phyloP scores from a whole-genome alignment of 2,888 invertebrate species.

The Trachelus iudaicus region DNA sequence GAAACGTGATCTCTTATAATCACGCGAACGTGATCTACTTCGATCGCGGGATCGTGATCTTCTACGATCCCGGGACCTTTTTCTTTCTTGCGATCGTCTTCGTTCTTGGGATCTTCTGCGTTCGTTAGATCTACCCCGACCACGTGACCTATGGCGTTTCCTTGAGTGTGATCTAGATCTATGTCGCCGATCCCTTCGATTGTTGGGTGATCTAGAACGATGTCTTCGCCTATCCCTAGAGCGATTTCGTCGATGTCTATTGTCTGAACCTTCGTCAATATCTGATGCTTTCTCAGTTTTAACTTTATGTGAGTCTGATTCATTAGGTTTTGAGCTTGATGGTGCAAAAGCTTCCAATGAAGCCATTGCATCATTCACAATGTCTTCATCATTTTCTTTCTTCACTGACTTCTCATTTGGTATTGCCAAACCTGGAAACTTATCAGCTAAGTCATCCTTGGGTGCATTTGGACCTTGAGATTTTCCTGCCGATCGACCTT shows the following conservation, averaged over 20 bases:
- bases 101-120: conserved; percentile 53
- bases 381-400: conserved; percentile 59
- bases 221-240: conserved; percentile 35
- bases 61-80: conserved; percentile 42
- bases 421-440: conserved; percentile 85
- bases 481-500: conserved; percentile 41
- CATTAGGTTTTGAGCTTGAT: conserved; percentile 63
- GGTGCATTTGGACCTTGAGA: conserved; percentile 43
- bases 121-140: conserved; percentile 56
- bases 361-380: conserved; percentile 86
- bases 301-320: conserved; percentile 25
- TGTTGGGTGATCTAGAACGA: conserved; percentile 28
- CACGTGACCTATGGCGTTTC: conserved; percentile 48
- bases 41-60: conserved; percentile 41
- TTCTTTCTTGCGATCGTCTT: conserved; percentile 32
- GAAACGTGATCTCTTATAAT: conserved; percentile 59
- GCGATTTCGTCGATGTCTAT: conserved; percentile 49
- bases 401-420: conserved; percentile 75
- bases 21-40: conserved; percentile 29
- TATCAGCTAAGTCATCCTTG: conserved; percentile 72
- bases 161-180: conserved; percentile 29
- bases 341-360: conserved; percentile 88
- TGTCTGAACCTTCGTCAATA: conserved; percentile 51
- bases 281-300: conserved; percentile 44
- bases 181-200: conserved; percentile 33